These are phyloP conservation scores for Porites rus DNA, from an alignment of 92 coral and sea anemone species.

Conservation along the genomic window DNA sequence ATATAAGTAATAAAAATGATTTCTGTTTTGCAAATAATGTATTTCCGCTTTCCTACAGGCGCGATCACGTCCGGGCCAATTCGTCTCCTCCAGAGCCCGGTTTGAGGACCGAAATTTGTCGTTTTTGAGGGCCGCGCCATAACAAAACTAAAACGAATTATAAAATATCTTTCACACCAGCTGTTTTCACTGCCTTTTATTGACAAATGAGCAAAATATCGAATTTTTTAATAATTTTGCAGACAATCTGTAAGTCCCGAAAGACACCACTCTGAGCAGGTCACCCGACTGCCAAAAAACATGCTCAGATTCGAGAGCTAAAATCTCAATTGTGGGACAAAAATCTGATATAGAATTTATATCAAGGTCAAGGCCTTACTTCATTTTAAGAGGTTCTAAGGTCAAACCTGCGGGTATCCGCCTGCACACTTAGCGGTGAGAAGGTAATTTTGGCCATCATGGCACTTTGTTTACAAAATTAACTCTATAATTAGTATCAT, in stretches of 20 bases:
- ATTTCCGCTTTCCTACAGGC: too few relatives aligned
- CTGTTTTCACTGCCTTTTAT: not conserved
- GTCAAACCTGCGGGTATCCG: constrained; percentile 46
- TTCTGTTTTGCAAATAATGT: too few relatives aligned
- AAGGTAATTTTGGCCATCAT: constrained; percentile 24
- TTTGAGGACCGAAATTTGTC: not conserved
- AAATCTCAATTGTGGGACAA: constrained; percentile 34
- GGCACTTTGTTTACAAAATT: constrained; percentile 9
- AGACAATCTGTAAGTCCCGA: not conserved
- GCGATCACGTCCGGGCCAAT: not conserved
- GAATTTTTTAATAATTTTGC: not conserved
- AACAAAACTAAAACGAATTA: not conserved
- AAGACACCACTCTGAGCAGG: not conserved
- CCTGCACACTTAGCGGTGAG: constrained; percentile 32
- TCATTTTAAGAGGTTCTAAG: constrained; percentile 36
- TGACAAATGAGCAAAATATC: constrained; percentile 2
- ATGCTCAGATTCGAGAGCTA: constrained; percentile 33
- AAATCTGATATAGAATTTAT: constrained; percentile 24
- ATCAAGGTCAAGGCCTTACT: constrained; percentile 20
- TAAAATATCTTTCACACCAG: not conserved
- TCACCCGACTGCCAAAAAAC: constrained; percentile 7
- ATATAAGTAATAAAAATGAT: too few relatives aligned
- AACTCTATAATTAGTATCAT: not conserved
- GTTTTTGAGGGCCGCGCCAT: not conserved
- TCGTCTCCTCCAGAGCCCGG: not conserved